Percentiles rank a stretch among this genome's conserved stretches.
Evolutionary conservation across 30 jellyfish, hydroid and myxozoan genomes (phyloP).

Genomic region (Cassiopea xamachana): DNA sequence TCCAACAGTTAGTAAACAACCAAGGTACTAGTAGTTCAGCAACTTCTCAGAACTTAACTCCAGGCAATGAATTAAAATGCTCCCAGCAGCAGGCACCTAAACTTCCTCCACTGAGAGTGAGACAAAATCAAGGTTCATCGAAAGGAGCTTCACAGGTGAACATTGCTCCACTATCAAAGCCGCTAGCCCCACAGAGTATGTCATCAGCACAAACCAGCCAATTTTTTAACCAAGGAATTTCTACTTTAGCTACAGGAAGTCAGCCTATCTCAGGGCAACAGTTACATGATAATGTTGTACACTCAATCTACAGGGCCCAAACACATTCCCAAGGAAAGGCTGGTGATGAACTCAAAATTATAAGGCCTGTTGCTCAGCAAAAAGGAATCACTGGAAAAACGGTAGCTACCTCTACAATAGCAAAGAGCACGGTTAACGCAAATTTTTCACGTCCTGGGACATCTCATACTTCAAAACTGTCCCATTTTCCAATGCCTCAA

Average conservation of each 20-base stretch:
- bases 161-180: slow-evolving; percentile 8
- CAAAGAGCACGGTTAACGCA: slow-evolving; percentile 21
- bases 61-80: slow-evolving; percentile 14
- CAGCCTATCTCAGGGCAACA: slow-evolving; percentile 25
- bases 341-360: slow-evolving; percentile 36
- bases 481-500: slow-evolving; percentile 59
- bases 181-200: slow-evolving; percentile 17
- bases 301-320: slow-evolving; percentile 1
- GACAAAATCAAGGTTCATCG: slow-evolving; percentile 5
- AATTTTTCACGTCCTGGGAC: neutral
- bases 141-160: slow-evolving; percentile 15
- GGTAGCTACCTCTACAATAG: neutral
- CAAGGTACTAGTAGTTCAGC: slow-evolving; percentile 10
- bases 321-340: slow-evolving; percentile 13
- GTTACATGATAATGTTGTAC: neutral
- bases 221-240: neutral
- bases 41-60: slow-evolving; percentile 14
- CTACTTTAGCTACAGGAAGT: neutral
- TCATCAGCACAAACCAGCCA: slow-evolving; percentile 15
- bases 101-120: slow-evolving; percentile 24
- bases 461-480: slow-evolving; percentile 25
- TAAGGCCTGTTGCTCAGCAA: slow-evolving; percentile 67
- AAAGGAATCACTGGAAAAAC: slow-evolving; percentile 26
- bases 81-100: slow-evolving; percentile 16
- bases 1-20: slow-evolving; percentile 34